Percentiles rank a stretch among this genome's conserved stretches.
phyloP scores from a whole-genome alignment of 2,888 invertebrate species.

The Phortica okadai region DNA sequence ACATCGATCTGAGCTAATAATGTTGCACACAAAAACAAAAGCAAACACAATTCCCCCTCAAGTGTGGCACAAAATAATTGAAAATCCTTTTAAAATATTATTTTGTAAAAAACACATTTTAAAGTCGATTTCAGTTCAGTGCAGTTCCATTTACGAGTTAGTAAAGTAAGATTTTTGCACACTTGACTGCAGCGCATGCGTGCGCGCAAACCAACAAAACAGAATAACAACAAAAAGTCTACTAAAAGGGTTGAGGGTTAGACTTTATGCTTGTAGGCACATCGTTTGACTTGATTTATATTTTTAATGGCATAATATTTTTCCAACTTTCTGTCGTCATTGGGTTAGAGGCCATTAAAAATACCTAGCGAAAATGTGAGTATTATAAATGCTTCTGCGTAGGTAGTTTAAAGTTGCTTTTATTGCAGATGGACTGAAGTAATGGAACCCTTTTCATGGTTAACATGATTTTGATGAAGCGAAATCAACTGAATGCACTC shows the following conservation, averaged over 20 bases:
- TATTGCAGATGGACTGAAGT: not conserved
- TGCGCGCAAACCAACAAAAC: not conserved
- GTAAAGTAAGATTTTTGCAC: slow-evolving; percentile 55
- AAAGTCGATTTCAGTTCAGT: slow-evolving; percentile 54
- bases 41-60: slow-evolving; percentile 31
- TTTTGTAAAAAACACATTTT: slow-evolving; percentile 32
- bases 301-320: slow-evolving; percentile 65
- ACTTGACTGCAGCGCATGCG: slow-evolving; percentile 63
- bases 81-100: slow-evolving; percentile 30
- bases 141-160: not conserved
- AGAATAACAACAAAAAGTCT: slow-evolving; percentile 28
- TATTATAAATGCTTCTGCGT: not conserved
- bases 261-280: slow-evolving; percentile 4
- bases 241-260: slow-evolving; percentile 49
- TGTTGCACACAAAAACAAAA: slow-evolving; percentile 61
- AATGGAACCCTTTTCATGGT: not conserved
- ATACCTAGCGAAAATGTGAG: not conserved
- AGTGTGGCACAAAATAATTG: slow-evolving; percentile 3
- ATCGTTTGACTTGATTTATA: slow-evolving; percentile 60
- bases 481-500: not conserved
- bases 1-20: slow-evolving; percentile 67
- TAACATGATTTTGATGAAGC: not conserved
- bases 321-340: not conserved
- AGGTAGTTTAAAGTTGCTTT: slow-evolving; percentile 54
- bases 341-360: slow-evolving; percentile 32